A percentile compares a stretch with the other conserved stretches of the same genome.
These are phyloP conservation scores for Rousettus leschenaultii DNA, from an alignment of 2,113 vertebrate genomes.

Conservation along the genomic window DNA sequence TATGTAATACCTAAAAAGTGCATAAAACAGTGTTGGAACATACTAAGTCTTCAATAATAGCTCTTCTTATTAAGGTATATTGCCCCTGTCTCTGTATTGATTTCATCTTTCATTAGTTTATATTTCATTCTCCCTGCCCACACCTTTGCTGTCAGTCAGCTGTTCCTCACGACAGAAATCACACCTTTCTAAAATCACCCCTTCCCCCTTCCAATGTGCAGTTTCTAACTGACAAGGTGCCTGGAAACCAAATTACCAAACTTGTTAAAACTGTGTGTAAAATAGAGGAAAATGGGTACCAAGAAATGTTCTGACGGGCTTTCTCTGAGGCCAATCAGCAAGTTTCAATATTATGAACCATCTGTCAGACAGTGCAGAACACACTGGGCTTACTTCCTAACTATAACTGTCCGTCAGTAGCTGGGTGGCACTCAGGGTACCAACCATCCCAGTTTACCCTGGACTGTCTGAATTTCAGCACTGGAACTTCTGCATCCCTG, in stretches of 20 bases:
- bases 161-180: background rate
- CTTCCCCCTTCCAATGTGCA: background rate
- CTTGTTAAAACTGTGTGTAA: background rate
- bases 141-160: background rate
- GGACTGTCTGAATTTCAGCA: background rate
- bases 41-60: background rate
- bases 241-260: background rate
- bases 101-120: background rate
- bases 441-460: background rate
- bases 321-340: background rate
- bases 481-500: background rate
- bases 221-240: background rate
- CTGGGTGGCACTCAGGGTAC: background rate
- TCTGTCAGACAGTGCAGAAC: background rate
- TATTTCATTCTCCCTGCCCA: background rate
- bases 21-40: background rate
- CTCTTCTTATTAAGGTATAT: background rate
- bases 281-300: background rate
- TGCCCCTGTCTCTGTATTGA: background rate
- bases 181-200: background rate
- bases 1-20: background rate
- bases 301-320: background rate
- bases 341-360: background rate
- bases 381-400: background rate
- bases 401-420: background rate